Evolutionary conservation across 2,797 vertebrate species (phyloP).

Genomic region (Chloroceryle inda): DNA sequence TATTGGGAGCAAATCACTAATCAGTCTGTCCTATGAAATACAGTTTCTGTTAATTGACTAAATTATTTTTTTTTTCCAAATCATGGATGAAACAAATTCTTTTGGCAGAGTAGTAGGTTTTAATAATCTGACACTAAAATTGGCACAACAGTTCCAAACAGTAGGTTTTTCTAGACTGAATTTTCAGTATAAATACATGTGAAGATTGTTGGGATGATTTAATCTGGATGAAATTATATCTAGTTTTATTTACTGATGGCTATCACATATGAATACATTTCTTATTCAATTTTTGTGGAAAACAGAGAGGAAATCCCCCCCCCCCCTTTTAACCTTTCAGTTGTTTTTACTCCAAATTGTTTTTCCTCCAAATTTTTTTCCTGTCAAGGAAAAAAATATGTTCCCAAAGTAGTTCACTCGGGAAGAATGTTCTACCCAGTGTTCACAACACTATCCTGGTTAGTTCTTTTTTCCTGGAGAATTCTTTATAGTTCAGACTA

Average conservation of each 20-base stretch:
- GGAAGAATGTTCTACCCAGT: not conserved
- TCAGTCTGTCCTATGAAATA: not conserved
- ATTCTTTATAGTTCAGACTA: not conserved
- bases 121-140: not conserved
- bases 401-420: too few relatives aligned
- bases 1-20: not conserved
- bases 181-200: not conserved
- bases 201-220: not conserved
- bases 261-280: not conserved
- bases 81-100: not conserved
- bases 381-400: too few relatives aligned
- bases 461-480: not conserved
- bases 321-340: not conserved
- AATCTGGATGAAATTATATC: not conserved
- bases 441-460: not conserved
- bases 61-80: not conserved
- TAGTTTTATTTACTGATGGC: not conserved
- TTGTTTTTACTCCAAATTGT: not conserved
- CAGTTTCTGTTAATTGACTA: not conserved
- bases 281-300: not conserved
- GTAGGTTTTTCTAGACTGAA: not conserved
- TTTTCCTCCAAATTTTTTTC: too few relatives aligned
- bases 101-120: not conserved
- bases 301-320: not conserved
- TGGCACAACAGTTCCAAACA: not conserved